Evolutionary conservation across 2,888 invertebrate species (phyloP).

Genomic region (Plagiodera versicolora): DNA sequence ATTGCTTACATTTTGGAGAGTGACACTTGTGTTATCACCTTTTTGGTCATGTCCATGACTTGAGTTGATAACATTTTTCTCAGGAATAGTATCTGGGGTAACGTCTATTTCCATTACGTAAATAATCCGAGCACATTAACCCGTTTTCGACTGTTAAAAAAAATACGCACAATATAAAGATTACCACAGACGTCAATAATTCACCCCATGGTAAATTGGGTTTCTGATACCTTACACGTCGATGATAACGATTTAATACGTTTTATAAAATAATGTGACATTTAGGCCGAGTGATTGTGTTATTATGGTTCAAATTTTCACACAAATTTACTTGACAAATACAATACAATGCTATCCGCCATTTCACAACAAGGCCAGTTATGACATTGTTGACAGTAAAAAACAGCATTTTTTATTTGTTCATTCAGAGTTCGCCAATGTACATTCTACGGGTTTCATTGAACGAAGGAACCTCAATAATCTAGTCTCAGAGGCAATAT

Average conservation of each 20-base stretch:
- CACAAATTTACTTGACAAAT: conserved; percentile 44
- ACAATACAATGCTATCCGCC: conserved; percentile 52
- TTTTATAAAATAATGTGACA: conserved; percentile 34
- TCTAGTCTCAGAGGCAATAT: too few species aligned
- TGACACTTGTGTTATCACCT: conserved; percentile 33
- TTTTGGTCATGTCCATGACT: conserved; percentile 43
- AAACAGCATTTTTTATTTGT: not conserved
- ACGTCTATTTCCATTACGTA: conserved; percentile 56
- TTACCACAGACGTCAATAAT: conserved; percentile 33
- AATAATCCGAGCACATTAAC: conserved; percentile 37
- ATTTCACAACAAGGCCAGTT: conserved; percentile 53
- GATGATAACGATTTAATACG: conserved; percentile 33
- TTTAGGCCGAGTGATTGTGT: conserved; percentile 28
- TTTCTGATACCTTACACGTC: conserved; percentile 32
- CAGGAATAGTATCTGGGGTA: conserved; percentile 47
- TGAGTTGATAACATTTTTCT: conserved; percentile 44
- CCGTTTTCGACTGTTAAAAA: conserved; percentile 30
- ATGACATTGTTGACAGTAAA: conserved; percentile 30
- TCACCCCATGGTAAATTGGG: conserved; percentile 45
- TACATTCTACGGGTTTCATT: too few species aligned
- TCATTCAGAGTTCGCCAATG: too few species aligned
- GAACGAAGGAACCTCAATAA: too few species aligned
- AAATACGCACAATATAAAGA: conserved; percentile 38
- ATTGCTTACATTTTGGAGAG: conserved; percentile 28
- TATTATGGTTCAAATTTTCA: conserved; percentile 33